Evolutionary conservation across 2,797 vertebrate genomes (phyloP).

Genomic region (Cryptoblepharus egeriae): DNA sequence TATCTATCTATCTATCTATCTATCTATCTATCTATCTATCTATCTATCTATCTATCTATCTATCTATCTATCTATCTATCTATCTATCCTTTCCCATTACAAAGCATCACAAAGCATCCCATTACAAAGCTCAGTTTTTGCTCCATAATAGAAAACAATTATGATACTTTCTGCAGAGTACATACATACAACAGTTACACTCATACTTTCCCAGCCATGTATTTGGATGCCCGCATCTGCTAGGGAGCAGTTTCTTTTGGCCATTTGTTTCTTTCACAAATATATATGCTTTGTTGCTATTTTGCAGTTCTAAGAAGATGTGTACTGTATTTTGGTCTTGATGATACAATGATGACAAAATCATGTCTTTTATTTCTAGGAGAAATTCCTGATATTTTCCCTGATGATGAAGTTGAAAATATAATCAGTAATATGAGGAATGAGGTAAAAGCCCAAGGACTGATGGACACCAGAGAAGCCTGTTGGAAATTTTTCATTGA

Average conservation of each 20-base stretch:
- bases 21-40: too few relatives aligned
- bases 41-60: too few relatives aligned
- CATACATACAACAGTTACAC: background rate
- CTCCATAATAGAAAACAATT: background rate
- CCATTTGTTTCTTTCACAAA: background rate
- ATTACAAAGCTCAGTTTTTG: background rate
- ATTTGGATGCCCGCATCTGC: background rate
- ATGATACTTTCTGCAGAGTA: background rate
- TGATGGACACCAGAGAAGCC: conserved; percentile 88
- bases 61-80: too few relatives aligned
- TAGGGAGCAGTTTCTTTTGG: background rate
- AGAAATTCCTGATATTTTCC: conserved; percentile 93
- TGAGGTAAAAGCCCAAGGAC: conserved; percentile 85
- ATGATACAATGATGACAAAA: background rate
- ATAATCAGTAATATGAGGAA: conserved; percentile 85
- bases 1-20: too few relatives aligned
- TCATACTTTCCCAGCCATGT: background rate
- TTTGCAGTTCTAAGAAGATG: background rate
- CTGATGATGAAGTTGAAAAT: conserved; percentile 91
- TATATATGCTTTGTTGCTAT: background rate
- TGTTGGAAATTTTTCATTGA: conserved; percentile 98
- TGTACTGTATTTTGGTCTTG: background rate
- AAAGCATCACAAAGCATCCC: too few relatives aligned
- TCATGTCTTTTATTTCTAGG: conserved; percentile 70
- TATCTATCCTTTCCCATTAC: too few relatives aligned